phyloP scores from a whole-genome alignment of 2,797 vertebrate genomes.

The Okamejei kenojei region DNA sequence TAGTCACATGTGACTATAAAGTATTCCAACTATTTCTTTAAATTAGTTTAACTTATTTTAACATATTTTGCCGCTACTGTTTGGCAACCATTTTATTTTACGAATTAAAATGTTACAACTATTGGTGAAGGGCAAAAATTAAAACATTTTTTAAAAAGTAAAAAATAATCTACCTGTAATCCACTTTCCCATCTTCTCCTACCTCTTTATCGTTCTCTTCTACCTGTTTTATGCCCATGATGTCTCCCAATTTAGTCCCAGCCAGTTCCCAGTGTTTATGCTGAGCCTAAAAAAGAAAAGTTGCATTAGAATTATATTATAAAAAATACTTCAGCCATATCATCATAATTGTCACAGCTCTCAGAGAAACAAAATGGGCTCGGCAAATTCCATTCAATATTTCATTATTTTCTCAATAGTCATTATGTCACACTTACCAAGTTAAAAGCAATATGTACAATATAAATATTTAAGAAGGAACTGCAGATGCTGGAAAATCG shows the following conservation, averaged over 20 bases:
- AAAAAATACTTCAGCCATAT: background rate
- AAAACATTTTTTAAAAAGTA: background rate
- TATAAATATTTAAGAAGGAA: background rate
- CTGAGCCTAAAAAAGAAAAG: conserved; percentile 68
- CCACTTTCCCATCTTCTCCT: conserved; percentile 87
- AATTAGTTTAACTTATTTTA: background rate
- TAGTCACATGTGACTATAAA: too few species aligned
- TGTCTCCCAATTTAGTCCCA: conserved; percentile 93
- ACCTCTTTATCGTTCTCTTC: conserved; percentile 69
- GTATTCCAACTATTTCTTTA: background rate
- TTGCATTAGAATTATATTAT: background rate
- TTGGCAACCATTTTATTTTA: conserved; percentile 1
- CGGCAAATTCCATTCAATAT: background rate
- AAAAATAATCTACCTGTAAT: conserved; percentile 73
- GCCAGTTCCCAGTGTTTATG: conserved; percentile 98
- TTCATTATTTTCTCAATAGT: background rate
- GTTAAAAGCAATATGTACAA: background rate
- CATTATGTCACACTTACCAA: background rate
- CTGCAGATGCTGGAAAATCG: too few species aligned
- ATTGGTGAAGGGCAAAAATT: background rate
- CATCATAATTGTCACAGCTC: background rate
- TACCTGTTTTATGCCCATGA: conserved; percentile 93
- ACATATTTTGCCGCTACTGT: background rate
- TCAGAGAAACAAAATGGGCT: background rate
- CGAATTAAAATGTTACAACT: background rate